Percentiles rank a stretch among this genome's conserved stretches.
Evolutionary conservation across 2,888 invertebrate species (phyloP).

Genomic region (Oxyteleia sp.): DNA sequence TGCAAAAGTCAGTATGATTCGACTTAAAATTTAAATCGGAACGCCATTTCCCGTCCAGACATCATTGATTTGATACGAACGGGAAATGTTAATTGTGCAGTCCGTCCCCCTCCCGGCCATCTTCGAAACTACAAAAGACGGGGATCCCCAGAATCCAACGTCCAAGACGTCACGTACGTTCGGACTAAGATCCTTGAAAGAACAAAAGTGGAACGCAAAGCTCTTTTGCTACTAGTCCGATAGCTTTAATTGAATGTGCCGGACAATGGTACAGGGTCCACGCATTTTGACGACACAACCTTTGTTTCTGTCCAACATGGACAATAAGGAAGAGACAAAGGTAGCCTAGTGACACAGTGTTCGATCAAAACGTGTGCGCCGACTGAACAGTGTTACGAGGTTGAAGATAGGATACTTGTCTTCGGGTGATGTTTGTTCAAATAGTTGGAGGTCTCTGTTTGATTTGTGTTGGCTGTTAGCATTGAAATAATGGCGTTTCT

Average conservation of each 20-base stretch:
- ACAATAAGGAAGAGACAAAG: constrained; percentile 64
- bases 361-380: constrained; percentile 43
- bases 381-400: constrained; percentile 1
- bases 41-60: not conserved
- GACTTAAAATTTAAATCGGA: not conserved
- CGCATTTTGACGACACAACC: constrained; percentile 44
- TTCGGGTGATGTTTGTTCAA: not conserved
- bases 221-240: constrained; percentile 20
- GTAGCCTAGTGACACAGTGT: constrained; percentile 28
- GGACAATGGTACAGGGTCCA: constrained; percentile 29
- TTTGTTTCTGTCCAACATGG: constrained; percentile 59
- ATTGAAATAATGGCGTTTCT: no score
- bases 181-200: constrained; percentile 34
- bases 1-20: not conserved
- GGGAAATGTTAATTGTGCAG: constrained; percentile 20
- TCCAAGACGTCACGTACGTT: constrained; percentile 7
- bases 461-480: no score
- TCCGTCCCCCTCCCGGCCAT: constrained; percentile 20
- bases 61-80: constrained; percentile 5
- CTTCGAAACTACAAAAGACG: constrained; percentile 8
- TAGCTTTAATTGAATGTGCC: constrained; percentile 41
- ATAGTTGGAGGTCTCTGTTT: not conserved
- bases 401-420: constrained; percentile 20
- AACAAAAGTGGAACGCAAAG: constrained; percentile 44
- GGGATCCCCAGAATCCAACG: not conserved